A percentile compares a stretch with the other conserved stretches of the same genome.
phyloP scores from a whole-genome alignment of 2,888 invertebrate species.

The Pandemis cinnamomeana region DNA sequence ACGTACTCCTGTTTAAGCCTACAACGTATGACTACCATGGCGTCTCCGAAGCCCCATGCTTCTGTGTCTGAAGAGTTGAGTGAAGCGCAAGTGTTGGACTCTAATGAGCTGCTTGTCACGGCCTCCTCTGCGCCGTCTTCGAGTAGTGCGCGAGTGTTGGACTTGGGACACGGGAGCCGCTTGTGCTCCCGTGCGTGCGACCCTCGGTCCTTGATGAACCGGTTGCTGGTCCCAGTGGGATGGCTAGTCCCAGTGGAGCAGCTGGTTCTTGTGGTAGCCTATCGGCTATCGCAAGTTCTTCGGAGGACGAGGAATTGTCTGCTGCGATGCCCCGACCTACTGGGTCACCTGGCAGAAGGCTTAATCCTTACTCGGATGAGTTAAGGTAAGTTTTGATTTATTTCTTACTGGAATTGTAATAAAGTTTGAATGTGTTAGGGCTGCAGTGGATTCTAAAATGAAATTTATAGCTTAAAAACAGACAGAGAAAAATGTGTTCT shows the following conservation, averaged over 20 bases:
- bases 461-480: no score
- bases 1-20: background rate
- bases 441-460: no score
- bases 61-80: background rate
- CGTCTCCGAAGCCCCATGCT: constrained; percentile 1
- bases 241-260: background rate
- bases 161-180: background rate
- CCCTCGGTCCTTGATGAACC: background rate
- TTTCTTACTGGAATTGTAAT: background rate
- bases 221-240: background rate
- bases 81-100: background rate
- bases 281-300: background rate
- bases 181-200: background rate
- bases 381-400: background rate
- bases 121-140: constrained; percentile 5
- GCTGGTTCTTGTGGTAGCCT: no score
- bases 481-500: no score
- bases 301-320: background rate
- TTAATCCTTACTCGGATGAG: background rate
- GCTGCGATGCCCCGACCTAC: background rate
- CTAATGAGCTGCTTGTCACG: background rate
- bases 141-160: constrained; percentile 1
- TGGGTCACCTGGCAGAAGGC: background rate
- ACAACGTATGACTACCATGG: background rate
- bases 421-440: no score